Evolutionary conservation across 2,888 invertebrate species (phyloP).

Genomic region (Mamestra brassicae): DNA sequence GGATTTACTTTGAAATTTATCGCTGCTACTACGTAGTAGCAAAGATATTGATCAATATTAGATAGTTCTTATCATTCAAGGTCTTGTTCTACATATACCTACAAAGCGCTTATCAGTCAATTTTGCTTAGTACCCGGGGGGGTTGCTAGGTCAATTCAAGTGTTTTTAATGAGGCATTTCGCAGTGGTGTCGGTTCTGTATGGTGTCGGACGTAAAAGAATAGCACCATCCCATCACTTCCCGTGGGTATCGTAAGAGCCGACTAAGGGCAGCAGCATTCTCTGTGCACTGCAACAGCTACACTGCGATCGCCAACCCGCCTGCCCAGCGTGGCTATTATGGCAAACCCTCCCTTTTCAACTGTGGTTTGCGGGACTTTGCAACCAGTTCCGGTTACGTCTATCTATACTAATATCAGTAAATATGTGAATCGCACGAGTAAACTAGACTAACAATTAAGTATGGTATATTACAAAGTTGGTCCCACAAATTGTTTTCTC

Average conservation of each 20-base stretch:
- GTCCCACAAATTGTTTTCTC: too few relatives aligned
- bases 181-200: neutral
- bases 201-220: too few relatives aligned
- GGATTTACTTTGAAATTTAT: slow-evolving; percentile 23
- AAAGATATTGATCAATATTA: slow-evolving; percentile 25
- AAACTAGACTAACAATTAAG: neutral
- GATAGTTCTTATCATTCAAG: slow-evolving; percentile 35
- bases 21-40: neutral
- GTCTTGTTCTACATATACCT: neutral
- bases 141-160: neutral
- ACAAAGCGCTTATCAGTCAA: slow-evolving; percentile 9
- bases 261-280: too few relatives aligned
- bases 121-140: neutral
- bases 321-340: too few relatives aligned
- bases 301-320: too few relatives aligned
- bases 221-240: too few relatives aligned
- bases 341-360: too few relatives aligned
- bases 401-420: neutral
- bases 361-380: too few relatives aligned
- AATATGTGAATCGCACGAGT: neutral
- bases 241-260: too few relatives aligned
- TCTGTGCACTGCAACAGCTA: too few relatives aligned
- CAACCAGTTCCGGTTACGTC: too few relatives aligned
- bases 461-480: too few relatives aligned
- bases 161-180: neutral